These are phyloP conservation scores for Gonioctena quinquepunctata DNA, from an alignment of 1,140 invertebrate genomes.

Conservation along the genomic window DNA sequence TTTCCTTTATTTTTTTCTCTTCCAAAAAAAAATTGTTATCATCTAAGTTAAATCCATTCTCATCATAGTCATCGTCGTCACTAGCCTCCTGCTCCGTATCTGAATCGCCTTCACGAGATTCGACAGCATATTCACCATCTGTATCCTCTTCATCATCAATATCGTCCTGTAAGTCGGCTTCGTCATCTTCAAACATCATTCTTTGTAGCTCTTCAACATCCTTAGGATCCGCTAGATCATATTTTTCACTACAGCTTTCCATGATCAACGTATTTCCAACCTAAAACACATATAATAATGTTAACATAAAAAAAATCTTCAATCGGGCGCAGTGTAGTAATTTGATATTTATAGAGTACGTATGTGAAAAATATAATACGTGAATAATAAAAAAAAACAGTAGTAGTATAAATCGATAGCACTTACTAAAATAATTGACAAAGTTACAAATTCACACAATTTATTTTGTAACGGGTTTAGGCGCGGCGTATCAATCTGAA, in stretches of 20 bases:
- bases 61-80: not conserved
- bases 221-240: not conserved
- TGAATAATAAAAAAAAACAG: not conserved
- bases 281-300: not conserved
- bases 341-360: too few relatives aligned
- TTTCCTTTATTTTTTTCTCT: conserved; percentile 11
- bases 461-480: not conserved
- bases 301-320: too few relatives aligned
- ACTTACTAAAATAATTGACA: not conserved
- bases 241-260: not conserved
- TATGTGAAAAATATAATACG: too few relatives aligned
- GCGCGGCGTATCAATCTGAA: too few relatives aligned
- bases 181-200: not conserved
- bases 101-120: conserved; percentile 18
- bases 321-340: not conserved
- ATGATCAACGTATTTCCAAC: not conserved
- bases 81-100: conserved; percentile 12
- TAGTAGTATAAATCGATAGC: not conserved
- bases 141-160: not conserved
- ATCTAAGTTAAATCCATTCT: not conserved
- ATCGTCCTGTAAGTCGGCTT: conserved; percentile 5
- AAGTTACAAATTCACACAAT: not conserved
- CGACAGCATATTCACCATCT: conserved; percentile 11
- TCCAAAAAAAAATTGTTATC: conserved; percentile 6
- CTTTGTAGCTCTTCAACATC: not conserved